Conservation (phyloP, 2,113 vertebrate species). For the Mus musculus region GRCm39 chr11:57164501-57165000, state of each 20-base stretch:
- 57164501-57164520: not conserved
- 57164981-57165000: not conserved
- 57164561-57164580: not conserved
- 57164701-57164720: not conserved
- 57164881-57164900: not conserved
- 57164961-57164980: not conserved
- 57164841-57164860: not conserved
- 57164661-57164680: not conserved
- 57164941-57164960: not conserved
- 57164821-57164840: not conserved
- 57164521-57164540: not conserved
- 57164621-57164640: not conserved
- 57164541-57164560: not conserved
- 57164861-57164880: not conserved
- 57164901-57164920: not conserved
- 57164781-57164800: not conserved
- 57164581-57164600: not conserved
- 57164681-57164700: not conserved
- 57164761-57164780: not conserved
- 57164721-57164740: not conserved
- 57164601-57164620: not conserved
- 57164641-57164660: not conserved
- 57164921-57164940: not conserved
- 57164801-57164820: not conserved
- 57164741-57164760: not conserved